phyloP scores from a whole-genome alignment of 2,113 vertebrate species.

The Cynopterus brachyotis region DNA sequence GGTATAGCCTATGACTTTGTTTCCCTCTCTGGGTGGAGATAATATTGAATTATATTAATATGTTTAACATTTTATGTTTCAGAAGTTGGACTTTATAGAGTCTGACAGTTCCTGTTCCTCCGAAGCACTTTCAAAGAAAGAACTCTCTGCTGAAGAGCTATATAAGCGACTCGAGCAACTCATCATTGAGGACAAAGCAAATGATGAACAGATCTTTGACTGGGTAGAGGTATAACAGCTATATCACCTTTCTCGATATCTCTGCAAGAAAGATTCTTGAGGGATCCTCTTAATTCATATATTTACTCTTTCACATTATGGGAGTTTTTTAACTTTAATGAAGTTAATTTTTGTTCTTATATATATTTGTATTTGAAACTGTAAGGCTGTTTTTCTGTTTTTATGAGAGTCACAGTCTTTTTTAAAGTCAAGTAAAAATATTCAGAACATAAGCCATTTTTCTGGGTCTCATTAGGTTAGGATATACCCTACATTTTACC shows the following conservation, averaged over 20 bases:
- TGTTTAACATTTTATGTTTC: constrained; percentile 71
- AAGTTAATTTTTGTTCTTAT: background rate
- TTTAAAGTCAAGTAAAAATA: constrained; percentile 19
- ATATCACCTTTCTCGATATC: background rate
- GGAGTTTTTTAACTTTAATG: background rate
- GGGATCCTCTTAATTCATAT: background rate
- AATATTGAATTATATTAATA: background rate
- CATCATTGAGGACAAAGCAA: constrained; percentile 94
- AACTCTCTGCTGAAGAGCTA: constrained; percentile 91
- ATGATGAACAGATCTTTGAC: constrained; percentile 98
- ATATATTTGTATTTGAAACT: background rate
- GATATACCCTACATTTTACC: background rate
- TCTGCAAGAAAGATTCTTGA: background rate
- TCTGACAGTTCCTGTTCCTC: constrained; percentile 87
- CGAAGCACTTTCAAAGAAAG: constrained; percentile 87
- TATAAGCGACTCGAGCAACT: constrained; percentile 93
- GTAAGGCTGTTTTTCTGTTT: background rate
- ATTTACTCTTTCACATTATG: background rate
- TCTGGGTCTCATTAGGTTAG: background rate
- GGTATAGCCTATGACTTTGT: background rate
- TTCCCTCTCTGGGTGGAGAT: background rate
- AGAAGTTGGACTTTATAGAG: constrained; percentile 95
- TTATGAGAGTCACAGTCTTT: constrained; percentile 15
- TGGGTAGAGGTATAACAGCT: constrained; percentile 94
- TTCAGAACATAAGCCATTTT: background rate